Conservation (phyloP, 2,113 vertebrate species). For the Laticauda colubrina region DNA sequence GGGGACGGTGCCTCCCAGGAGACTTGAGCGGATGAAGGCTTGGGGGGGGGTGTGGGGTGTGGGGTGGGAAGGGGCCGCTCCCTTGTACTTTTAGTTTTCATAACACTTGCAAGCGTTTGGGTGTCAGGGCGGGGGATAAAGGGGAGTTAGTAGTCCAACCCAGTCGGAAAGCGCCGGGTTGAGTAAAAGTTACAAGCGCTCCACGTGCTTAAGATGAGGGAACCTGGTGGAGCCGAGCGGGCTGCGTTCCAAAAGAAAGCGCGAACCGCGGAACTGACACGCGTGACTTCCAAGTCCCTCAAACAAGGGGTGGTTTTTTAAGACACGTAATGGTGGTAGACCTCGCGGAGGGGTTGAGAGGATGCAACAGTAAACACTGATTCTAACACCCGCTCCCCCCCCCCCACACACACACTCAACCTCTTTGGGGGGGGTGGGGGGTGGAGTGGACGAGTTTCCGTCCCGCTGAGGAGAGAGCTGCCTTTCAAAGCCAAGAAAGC, state of each 20-base stretch:
- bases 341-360: no score
- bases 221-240: not conserved
- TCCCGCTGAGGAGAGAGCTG: not conserved
- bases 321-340: no score
- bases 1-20: not conserved
- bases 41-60: no score
- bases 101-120: not conserved
- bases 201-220: not conserved
- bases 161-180: not conserved
- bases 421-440: no score
- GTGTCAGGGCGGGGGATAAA: not conserved
- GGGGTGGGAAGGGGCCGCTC: not conserved
- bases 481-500: not conserved
- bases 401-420: no score
- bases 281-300: not conserved
- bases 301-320: not conserved
- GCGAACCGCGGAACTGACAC: not conserved
- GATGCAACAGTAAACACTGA: no score
- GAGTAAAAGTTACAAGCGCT: not conserved
- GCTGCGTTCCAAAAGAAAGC: not conserved
- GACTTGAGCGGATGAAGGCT: not conserved
- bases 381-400: no score
- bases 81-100: not conserved
- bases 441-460: no score
- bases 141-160: not conserved